A percentile compares a stretch with the other conserved stretches of the same genome.
Conservation (phyloP, 2,797 vertebrate species). For the Platyrinchus mystaceus region DNA sequence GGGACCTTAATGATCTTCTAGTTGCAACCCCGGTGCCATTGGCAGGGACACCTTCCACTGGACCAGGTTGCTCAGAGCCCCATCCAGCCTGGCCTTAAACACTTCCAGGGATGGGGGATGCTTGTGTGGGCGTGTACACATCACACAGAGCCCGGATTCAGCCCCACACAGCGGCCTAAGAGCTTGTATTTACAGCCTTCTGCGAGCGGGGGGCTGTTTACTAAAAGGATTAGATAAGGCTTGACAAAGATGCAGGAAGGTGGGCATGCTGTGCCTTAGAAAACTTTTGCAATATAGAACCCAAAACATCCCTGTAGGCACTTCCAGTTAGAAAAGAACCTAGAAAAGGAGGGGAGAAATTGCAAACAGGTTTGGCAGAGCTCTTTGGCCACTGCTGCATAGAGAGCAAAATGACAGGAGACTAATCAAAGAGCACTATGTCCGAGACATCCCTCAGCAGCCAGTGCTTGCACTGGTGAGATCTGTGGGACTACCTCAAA, state of each 20-base stretch:
- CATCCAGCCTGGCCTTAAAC: not conserved
- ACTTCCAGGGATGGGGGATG: not conserved
- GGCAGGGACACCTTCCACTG: not conserved
- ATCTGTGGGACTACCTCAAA: not conserved
- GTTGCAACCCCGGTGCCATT: not conserved
- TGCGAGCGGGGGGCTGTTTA: not conserved
- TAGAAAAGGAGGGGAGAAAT: not conserved
- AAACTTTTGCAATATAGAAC: not conserved
- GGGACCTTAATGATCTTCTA: not conserved
- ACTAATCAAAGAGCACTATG: rapidly evolving
- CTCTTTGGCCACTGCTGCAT: not conserved
- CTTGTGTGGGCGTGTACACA: not conserved
- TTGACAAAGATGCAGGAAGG: slow-evolving; percentile 22
- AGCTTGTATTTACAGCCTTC: not conserved
- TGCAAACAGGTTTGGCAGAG: not conserved
- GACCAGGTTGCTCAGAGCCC: not conserved
- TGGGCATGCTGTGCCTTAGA: slow-evolving; percentile 23
- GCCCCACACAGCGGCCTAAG: not conserved
- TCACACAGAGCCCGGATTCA: not conserved
- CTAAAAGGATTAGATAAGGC: slow-evolving; percentile 33
- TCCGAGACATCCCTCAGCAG: not conserved
- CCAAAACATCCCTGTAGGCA: not conserved
- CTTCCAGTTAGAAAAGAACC: not conserved
- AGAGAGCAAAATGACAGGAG: not conserved
- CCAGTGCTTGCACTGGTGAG: not conserved